Percentiles rank a stretch among this genome's conserved stretches.
Evolutionary conservation across 2,797 vertebrate species (phyloP).

Genomic region (Trachops cirrhosus): DNA sequence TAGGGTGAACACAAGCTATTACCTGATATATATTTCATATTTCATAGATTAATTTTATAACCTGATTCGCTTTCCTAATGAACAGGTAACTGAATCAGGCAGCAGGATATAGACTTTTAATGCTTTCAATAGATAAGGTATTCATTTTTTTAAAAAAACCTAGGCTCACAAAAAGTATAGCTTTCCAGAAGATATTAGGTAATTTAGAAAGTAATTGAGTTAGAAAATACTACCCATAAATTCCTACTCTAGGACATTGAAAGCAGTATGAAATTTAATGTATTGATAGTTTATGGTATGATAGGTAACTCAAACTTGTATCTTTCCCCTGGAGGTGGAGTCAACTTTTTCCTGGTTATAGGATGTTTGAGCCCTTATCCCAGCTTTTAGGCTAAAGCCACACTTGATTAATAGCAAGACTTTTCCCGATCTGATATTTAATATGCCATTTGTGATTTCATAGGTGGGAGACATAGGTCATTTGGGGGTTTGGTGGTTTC

Average conservation of each 20-base stretch:
- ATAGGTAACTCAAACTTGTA: background rate
- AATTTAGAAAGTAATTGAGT: background rate
- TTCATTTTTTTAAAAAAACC: background rate
- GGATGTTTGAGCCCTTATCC: background rate
- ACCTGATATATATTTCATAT: slow-evolving; percentile 42
- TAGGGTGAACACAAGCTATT: slow-evolving; percentile 13
- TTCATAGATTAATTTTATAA: slow-evolving; percentile 33
- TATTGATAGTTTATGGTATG: background rate
- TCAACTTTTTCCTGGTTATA: background rate
- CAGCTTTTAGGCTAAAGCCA: background rate
- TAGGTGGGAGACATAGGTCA: background rate
- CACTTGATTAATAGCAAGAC: background rate
- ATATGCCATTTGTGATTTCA: slow-evolving; percentile 1
- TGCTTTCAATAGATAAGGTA: background rate
- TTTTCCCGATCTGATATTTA: background rate
- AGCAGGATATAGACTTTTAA: background rate
- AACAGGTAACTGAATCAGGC: background rate
- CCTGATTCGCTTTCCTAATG: slow-evolving; percentile 7
- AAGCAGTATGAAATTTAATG: slow-evolving; percentile 27
- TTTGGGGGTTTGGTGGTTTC: background rate
- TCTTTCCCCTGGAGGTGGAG: background rate
- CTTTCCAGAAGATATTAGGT: slow-evolving; percentile 3
- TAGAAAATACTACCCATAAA: background rate
- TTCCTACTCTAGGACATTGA: background rate
- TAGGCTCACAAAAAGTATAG: background rate